Evolutionary conservation across 2,888 invertebrate species (phyloP).

Genomic region (Diarsia brunnea): DNA sequence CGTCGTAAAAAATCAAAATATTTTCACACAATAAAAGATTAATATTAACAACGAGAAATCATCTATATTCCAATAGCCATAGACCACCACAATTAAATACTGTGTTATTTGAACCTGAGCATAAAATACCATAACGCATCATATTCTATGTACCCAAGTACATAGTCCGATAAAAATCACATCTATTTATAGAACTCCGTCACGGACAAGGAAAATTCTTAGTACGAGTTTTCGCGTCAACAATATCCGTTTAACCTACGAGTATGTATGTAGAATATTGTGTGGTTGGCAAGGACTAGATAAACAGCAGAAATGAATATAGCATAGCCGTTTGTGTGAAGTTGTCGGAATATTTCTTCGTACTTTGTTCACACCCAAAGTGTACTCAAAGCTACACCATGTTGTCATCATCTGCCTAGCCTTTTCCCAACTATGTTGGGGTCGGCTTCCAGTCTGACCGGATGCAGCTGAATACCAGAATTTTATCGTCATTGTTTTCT

Average conservation of each 20-base stretch:
- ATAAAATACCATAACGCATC: conserved; percentile 44
- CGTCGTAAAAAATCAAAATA: not conserved
- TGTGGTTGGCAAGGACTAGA: not conserved
- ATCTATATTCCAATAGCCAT: not conserved
- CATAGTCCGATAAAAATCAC: conserved; percentile 61
- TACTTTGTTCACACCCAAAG: not conserved
- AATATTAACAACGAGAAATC: not conserved
- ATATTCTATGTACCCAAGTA: conserved; percentile 12
- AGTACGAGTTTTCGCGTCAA: conserved; percentile 58
- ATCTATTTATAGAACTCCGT: conserved; percentile 71
- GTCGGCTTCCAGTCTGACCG: too few species aligned
- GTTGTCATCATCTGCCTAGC: too few species aligned
- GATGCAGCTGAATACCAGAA: too few species aligned
- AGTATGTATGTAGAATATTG: conserved; percentile 29
- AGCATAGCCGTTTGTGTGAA: not conserved
- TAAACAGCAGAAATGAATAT: not conserved
- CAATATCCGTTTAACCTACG: conserved; percentile 39
- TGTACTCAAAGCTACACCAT: too few species aligned
- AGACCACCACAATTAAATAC: conserved; percentile 29
- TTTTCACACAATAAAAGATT: too few species aligned
- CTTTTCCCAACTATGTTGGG: too few species aligned
- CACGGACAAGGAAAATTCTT: conserved; percentile 70
- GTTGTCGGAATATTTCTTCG: not conserved
- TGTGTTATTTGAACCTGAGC: conserved; percentile 54
- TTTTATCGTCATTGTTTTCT: too few species aligned